phyloP scores from a whole-genome alignment of 2,888 invertebrate genomes.

The Diachrysia chrysitis region DNA sequence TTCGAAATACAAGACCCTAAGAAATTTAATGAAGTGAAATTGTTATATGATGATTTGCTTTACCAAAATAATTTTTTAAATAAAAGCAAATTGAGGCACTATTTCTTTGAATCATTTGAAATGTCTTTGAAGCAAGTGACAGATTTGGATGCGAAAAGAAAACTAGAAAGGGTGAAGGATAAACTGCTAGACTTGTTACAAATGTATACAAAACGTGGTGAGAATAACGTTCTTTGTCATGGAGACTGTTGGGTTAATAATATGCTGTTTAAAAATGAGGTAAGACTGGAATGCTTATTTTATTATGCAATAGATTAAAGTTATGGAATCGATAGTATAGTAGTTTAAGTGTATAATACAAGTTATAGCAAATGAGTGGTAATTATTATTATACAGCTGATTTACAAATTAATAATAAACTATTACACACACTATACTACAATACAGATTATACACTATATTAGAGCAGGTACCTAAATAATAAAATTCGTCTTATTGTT shows the following conservation, averaged over 20 bases:
- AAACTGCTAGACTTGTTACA: constrained; percentile 73
- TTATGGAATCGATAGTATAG: no score
- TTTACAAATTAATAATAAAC: not conserved
- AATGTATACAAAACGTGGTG: constrained; percentile 68
- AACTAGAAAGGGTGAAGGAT: constrained; percentile 65
- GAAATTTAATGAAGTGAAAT: constrained; percentile 61
- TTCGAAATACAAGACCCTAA: constrained; percentile 65
- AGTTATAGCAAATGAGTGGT: no score
- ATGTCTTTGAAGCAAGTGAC: constrained; percentile 72
- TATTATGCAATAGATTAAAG: not conserved
- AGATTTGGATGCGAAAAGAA: constrained; percentile 67
- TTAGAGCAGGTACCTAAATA: not conserved
- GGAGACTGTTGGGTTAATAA: constrained; percentile 84
- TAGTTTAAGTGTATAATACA: no score
- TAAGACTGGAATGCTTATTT: constrained; percentile 46
- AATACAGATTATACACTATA: not conserved
- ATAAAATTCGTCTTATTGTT: not conserved
- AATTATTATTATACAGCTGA: no score
- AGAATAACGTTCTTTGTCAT: constrained; percentile 78
- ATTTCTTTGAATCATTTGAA: constrained; percentile 78
- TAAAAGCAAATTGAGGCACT: constrained; percentile 76
- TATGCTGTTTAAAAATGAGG: constrained; percentile 74
- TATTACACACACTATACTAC: not conserved
- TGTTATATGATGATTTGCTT: constrained; percentile 73
- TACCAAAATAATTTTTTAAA: constrained; percentile 76